A percentile compares a stretch with the other conserved stretches of the same genome.
phyloP scores from a whole-genome alignment of 2,888 invertebrate genomes.

The Polyploca ridens region DNA sequence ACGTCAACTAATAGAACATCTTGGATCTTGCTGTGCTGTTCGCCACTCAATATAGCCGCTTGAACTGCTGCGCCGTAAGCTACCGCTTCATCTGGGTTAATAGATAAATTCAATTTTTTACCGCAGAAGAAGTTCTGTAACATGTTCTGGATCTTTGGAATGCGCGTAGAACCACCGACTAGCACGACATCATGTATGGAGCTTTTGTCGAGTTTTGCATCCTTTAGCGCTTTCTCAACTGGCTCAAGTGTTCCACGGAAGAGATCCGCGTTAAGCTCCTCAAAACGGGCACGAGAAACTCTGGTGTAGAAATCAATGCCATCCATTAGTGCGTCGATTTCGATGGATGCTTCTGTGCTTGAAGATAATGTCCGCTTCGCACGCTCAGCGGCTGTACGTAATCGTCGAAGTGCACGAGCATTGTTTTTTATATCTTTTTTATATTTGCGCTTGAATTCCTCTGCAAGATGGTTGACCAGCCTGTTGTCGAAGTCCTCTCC shows the following conservation, averaged over 20 bases:
- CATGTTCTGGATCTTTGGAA: slow-evolving; percentile 91
- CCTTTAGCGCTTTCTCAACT: slow-evolving; percentile 90
- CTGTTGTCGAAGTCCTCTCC: slow-evolving; percentile 89
- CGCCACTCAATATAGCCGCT: slow-evolving; percentile 89
- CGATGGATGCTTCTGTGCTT: slow-evolving; percentile 89
- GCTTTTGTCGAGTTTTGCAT: slow-evolving; percentile 91
- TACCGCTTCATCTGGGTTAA: slow-evolving; percentile 93
- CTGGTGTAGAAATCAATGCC: slow-evolving; percentile 89
- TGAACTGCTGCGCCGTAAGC: slow-evolving; percentile 91
- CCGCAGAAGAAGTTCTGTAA: slow-evolving; percentile 91
- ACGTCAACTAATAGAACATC: slow-evolving; percentile 86
- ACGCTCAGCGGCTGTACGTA: slow-evolving; percentile 90
- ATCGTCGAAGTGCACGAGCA: slow-evolving; percentile 87
- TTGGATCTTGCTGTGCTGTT: slow-evolving; percentile 90
- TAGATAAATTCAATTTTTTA: slow-evolving; percentile 88
- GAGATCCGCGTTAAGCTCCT: slow-evolving; percentile 89
- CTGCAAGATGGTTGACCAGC: slow-evolving; percentile 86
- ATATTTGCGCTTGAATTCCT: slow-evolving; percentile 89
- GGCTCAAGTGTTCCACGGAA: slow-evolving; percentile 90
- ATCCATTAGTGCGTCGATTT: slow-evolving; percentile 90
- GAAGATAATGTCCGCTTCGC: slow-evolving; percentile 91
- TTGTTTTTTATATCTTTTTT: slow-evolving; percentile 88
- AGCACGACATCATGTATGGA: slow-evolving; percentile 91
- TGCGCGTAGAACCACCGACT: slow-evolving; percentile 92
- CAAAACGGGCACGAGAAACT: slow-evolving; percentile 89